Percentiles rank a stretch among this genome's conserved stretches.
Conservation (phyloP, 2,888 invertebrate species). For the Cynaeus angustus region DNA sequence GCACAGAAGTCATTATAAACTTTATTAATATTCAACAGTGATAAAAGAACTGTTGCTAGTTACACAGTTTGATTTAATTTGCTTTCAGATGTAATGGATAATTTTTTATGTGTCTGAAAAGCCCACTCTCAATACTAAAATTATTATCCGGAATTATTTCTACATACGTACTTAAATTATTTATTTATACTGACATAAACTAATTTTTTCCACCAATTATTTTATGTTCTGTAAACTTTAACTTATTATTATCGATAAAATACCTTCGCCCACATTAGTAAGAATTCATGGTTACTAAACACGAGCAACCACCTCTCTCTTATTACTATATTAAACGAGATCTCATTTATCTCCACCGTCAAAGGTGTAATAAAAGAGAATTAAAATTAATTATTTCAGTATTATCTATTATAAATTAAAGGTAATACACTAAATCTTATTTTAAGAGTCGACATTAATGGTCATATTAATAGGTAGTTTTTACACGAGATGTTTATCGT, state of each 20-base stretch:
- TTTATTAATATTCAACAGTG: background rate
- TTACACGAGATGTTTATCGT: slow-evolving; percentile 51
- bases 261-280: slow-evolving; percentile 22
- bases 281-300: slow-evolving; percentile 34
- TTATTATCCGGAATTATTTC: too few species aligned
- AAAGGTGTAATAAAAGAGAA: slow-evolving; percentile 44
- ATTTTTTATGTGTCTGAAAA: too few species aligned
- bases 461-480: slow-evolving; percentile 50
- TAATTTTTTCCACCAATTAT: background rate
- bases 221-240: background rate
- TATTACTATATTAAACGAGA: slow-evolving; percentile 33
- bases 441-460: slow-evolving; percentile 50
- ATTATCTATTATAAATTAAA: slow-evolving; percentile 49
- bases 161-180: too few species aligned
- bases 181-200: background rate
- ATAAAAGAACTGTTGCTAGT: too few species aligned
- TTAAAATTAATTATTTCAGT: slow-evolving; percentile 50
- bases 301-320: slow-evolving; percentile 21
- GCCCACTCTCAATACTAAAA: too few species aligned
- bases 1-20: slow-evolving; percentile 18
- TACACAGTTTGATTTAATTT: too few species aligned
- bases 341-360: slow-evolving; percentile 48
- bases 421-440: slow-evolving; percentile 51
- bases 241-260: background rate
- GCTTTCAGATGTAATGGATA: too few species aligned